Evolutionary conservation across 1,140 invertebrate genomes (phyloP), one percentile per base, ranked within the genome.

Genomic region (Orchesella cincta): DNA sequence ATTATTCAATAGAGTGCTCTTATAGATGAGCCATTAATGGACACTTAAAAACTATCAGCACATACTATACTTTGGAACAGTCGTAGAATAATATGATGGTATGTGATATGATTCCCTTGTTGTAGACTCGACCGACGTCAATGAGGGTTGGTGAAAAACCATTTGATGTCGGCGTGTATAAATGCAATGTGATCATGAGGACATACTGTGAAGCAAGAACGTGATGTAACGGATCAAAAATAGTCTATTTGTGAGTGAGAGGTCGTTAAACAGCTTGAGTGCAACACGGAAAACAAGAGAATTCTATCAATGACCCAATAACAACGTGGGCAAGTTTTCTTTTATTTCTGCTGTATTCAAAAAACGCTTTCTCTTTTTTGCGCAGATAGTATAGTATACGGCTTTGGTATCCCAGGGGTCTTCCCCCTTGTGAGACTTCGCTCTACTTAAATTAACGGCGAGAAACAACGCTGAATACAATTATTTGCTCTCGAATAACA

Each of bases 241-340:
- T 46, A 18, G 36, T 31, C 46, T 39, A 46, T 67, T 67, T 67
- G 62, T 29, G 62, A 67, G 33, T 67, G 62, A 67, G 62, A 67
- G 62, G 62, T 67, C 62, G 62, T 12, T 33, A 67, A 67, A 67
- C 62, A 67, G 62, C 62, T 67, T 67, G 62, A 67, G n/a, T 14
- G 62, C 23, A 16, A 31, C 62, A 67, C 5, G 62, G 62, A 67
- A 67, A 67, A 67, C 62, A 67, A 67, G 62, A 67, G 31, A 67
- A 67, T 33, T 67, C 28, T 67, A 31, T 67, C 62, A 67, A 23
- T 29, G 62, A 31, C 31, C 23, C 31, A 33, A 67, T 67, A 67
- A 29, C 29, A 57, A 57, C 20, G 39, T 46, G 54, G 3, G 54
- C 54, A 18, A 26, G 8, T 57, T 23, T 57, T 26, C 14, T 57